Conservation (phyloP, 1,140 invertebrate species). For the Cydia pomonella region DNA sequence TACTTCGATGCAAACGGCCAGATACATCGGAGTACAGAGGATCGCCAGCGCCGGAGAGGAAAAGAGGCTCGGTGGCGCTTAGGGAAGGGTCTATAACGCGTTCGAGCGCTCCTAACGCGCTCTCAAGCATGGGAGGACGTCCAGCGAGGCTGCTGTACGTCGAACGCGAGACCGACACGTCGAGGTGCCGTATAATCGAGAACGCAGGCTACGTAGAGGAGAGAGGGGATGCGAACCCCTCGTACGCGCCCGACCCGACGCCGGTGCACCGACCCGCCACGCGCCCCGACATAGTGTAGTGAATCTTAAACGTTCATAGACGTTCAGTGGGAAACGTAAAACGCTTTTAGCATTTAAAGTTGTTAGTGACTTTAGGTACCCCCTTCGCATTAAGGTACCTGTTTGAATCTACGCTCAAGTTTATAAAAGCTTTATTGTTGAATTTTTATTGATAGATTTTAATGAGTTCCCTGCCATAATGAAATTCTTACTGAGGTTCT, state of each 20-base stretch:
- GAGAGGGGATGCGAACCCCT: conserved; percentile 68
- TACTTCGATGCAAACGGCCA: conserved; percentile 83
- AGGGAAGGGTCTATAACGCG: conserved; percentile 71
- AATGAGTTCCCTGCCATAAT: conserved; percentile 68
- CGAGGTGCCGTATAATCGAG: conserved; percentile 76
- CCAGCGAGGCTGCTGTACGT: conserved; percentile 67
- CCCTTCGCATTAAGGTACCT: conserved; percentile 67
- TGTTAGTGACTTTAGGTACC: conserved; percentile 67
- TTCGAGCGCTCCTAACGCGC: conserved; percentile 54
- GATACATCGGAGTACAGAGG: conserved; percentile 77
- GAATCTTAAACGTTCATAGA: conserved; percentile 53
- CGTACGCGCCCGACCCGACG: conserved; percentile 71
- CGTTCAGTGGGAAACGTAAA: conserved; percentile 75
- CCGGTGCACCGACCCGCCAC: conserved; percentile 63
- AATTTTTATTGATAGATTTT: conserved; percentile 73
- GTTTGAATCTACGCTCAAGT: conserved; percentile 74
- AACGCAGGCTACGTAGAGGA: conserved; percentile 77
- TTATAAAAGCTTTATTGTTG: conserved; percentile 78
- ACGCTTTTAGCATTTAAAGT: conserved; percentile 75
- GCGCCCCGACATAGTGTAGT: conserved; percentile 68
- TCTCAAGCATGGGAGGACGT: conserved; percentile 58
- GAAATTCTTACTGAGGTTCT: conserved; percentile 55
- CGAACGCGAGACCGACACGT: conserved; percentile 63
- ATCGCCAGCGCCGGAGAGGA: conserved; percentile 67
- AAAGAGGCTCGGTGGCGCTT: conserved; percentile 69